Conservation (phyloP, 2,888 invertebrate genomes). For the Phortica okadai region DNA sequence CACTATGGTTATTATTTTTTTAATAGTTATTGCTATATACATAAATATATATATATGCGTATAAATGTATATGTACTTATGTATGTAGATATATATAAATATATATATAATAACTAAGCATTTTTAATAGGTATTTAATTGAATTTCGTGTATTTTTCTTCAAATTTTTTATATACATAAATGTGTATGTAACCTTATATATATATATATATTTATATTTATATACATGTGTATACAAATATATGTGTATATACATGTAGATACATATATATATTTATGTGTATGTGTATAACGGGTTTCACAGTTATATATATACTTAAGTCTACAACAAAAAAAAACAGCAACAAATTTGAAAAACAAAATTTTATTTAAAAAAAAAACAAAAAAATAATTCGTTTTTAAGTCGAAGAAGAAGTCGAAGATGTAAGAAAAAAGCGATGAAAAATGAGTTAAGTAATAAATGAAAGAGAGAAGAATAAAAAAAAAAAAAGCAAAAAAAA, state of each 20-base stretch:
- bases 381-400: constrained; percentile 38
- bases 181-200: constrained; percentile 24
- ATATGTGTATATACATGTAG: constrained; percentile 34
- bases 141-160: constrained; percentile 41
- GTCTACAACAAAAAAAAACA: constrained; percentile 16
- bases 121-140: constrained; percentile 61
- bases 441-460: constrained; percentile 17
- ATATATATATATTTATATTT: constrained; percentile 37
- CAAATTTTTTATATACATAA: constrained; percentile 36
- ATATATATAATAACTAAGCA: constrained; percentile 27
- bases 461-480: constrained; percentile 40
- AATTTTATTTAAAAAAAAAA: constrained; percentile 12
- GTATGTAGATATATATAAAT: constrained; percentile 41
- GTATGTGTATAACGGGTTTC: constrained; percentile 29
- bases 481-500: constrained; percentile 46
- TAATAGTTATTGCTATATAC: constrained; percentile 35
- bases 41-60: constrained; percentile 37
- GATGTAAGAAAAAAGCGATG: constrained; percentile 36
- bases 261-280: constrained; percentile 37
- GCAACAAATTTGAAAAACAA: constrained; percentile 37
- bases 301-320: constrained; percentile 8
- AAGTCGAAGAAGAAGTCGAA: constrained; percentile 40
- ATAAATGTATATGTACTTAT: constrained; percentile 34
- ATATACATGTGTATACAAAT: constrained; percentile 39
- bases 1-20: constrained; percentile 44